Evolutionary conservation across 1,140 invertebrate genomes (phyloP).

Genomic region (Lepidurus arcticus): DNA sequence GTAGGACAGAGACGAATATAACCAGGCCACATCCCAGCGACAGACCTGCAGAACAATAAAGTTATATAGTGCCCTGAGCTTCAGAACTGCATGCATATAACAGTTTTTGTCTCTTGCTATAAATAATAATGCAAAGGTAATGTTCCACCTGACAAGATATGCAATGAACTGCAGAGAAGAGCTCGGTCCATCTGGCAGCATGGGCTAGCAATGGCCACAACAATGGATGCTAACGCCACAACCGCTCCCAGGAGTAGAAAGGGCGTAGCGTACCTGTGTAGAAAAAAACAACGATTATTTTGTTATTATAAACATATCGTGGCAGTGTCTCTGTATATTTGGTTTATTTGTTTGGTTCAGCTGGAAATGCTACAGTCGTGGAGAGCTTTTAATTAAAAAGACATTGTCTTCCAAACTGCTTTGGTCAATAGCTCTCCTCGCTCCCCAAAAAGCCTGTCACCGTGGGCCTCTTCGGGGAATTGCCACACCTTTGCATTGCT

Average conservation of each 20-base stretch:
- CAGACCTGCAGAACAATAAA: slow-evolving; percentile 51
- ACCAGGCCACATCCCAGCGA: slow-evolving; percentile 57
- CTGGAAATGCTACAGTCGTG: too few species aligned
- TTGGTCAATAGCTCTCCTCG: too few species aligned
- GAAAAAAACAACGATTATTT: background rate
- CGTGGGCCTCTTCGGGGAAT: background rate
- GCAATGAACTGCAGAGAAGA: slow-evolving; percentile 30
- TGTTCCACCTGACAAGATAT: slow-evolving; percentile 30
- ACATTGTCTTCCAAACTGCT: too few species aligned
- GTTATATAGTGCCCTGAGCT: background rate
- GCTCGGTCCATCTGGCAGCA: slow-evolving; percentile 27
- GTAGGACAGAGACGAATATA: slow-evolving; percentile 57
- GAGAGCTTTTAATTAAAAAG: too few species aligned
- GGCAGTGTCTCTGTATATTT: too few species aligned
- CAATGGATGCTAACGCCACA: slow-evolving; percentile 10
- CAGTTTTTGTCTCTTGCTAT: too few species aligned
- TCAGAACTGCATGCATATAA: too few species aligned
- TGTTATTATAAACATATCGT: too few species aligned
- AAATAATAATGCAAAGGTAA: too few species aligned
- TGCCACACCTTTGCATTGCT: background rate
- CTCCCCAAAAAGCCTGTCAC: background rate
- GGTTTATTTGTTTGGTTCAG: too few species aligned
- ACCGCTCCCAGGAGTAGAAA: slow-evolving; percentile 30
- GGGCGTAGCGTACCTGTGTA: slow-evolving; percentile 29
- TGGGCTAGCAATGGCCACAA: slow-evolving; percentile 28